Conservation (phyloP, 2,113 vertebrate genomes). For the Hypocryptadius cinnamomeus region DNA sequence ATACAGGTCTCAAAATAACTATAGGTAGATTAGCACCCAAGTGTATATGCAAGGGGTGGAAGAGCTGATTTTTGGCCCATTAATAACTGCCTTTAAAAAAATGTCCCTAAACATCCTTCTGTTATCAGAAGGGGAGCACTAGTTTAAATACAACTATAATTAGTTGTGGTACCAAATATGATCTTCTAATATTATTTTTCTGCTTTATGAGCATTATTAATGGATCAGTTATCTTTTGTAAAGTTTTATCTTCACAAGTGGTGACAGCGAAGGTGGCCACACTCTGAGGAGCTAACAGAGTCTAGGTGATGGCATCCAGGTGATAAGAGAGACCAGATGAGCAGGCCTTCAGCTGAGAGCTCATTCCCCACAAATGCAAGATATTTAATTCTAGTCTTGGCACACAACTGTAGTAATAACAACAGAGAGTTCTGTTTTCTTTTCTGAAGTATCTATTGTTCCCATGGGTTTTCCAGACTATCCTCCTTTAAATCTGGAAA, state of each 20-base stretch:
- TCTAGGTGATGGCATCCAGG: background rate
- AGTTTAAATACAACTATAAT: background rate
- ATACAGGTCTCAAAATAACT: background rate
- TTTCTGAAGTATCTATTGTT: conserved; percentile 48
- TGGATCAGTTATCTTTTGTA: background rate
- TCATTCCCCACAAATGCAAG: background rate
- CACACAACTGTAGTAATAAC: background rate
- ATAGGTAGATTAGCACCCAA: background rate
- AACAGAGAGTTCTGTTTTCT: conserved; percentile 20
- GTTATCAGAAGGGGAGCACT: background rate
- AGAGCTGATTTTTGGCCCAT: background rate
- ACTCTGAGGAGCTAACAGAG: background rate
- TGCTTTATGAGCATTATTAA: background rate
- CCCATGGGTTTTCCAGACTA: conserved; percentile 50
- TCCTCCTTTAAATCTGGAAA: conserved; percentile 55
- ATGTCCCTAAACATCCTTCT: background rate
- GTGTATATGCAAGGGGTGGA: background rate
- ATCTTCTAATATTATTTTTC: background rate
- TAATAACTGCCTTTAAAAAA: background rate
- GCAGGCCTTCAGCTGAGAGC: background rate
- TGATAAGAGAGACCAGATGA: background rate
- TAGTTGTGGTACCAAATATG: background rate
- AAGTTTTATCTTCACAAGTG: background rate
- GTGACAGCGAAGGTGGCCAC: background rate
- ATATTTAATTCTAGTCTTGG: conserved; percentile 19